Evolutionary conservation across 2,797 vertebrate genomes (phyloP).

Genomic region (Squalus acanthias): DNA sequence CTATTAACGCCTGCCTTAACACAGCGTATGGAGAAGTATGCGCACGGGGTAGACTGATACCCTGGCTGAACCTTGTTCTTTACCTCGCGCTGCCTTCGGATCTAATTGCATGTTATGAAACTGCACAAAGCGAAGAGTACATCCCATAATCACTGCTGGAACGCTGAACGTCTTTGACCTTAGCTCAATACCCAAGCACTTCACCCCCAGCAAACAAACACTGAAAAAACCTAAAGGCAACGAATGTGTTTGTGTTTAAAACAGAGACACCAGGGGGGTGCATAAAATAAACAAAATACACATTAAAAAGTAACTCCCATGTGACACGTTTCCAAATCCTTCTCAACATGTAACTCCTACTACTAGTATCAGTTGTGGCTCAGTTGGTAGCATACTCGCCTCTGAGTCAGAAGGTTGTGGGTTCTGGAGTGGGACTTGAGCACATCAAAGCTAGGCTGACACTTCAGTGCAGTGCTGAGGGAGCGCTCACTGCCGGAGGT

Average conservation of each 20-base stretch:
- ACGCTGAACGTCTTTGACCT: not conserved
- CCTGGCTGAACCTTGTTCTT: not conserved
- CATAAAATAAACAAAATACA: not conserved
- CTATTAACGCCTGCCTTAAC: not conserved
- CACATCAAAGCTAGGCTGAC: too few species aligned
- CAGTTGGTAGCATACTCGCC: too few species aligned
- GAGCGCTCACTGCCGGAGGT: too few species aligned
- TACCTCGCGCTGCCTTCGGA: not conserved
- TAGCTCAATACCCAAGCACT: not conserved
- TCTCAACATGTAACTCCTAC: not conserved
- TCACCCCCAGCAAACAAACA: not conserved
- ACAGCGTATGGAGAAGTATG: not conserved
- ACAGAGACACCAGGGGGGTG: not conserved
- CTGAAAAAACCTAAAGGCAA: not conserved
- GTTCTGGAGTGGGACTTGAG: too few species aligned
- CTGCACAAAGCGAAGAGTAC: not conserved
- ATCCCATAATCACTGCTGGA: not conserved
- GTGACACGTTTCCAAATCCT: not conserved
- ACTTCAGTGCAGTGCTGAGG: too few species aligned
- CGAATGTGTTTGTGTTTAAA: not conserved
- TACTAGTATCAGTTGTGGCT: too few species aligned
- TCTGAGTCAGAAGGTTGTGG: too few species aligned
- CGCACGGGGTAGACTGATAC: not conserved
- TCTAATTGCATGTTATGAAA: not conserved
- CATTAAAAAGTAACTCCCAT: not conserved